A percentile compares a stretch with the other conserved stretches of the same genome.
Conservation (phyloP, 2,888 invertebrate genomes). For the Cryptocheilus praepositus region DNA sequence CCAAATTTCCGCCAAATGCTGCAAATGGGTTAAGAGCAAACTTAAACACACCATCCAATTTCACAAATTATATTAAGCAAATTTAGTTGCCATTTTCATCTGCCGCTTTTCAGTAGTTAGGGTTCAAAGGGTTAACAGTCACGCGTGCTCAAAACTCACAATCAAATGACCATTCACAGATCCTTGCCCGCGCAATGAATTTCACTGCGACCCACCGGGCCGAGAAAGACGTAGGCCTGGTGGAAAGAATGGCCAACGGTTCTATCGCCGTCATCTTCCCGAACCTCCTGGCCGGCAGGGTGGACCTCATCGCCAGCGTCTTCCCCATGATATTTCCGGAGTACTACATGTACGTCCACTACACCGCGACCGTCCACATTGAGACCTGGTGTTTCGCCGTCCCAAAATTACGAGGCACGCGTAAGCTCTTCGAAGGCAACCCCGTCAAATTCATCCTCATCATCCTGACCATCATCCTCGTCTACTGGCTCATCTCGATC, state of each 20-base stretch:
- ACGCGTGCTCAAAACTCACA: no score
- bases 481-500: constrained; percentile 14
- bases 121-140: no score
- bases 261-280: background rate
- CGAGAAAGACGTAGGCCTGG: background rate
- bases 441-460: background rate
- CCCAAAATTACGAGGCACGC: background rate
- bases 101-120: no score
- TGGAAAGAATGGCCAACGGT: background rate
- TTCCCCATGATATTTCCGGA: background rate
- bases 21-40: no score
- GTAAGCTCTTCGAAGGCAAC: background rate
- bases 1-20: no score
- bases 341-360: background rate
- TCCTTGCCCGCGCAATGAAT: constrained; percentile 9
- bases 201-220: constrained; percentile 1
- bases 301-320: background rate
- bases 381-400: constrained; percentile 19
- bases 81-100: no score
- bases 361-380: background rate
- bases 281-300: constrained; percentile 3
- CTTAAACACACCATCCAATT: no score
- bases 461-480: constrained; percentile 8
- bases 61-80: no score
- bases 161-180: background rate